Evolutionary conservation across 2,113 vertebrate genomes (phyloP), one percentile per base, ranked within the genome.

Genomic region (Coturnix japonica): DNA sequence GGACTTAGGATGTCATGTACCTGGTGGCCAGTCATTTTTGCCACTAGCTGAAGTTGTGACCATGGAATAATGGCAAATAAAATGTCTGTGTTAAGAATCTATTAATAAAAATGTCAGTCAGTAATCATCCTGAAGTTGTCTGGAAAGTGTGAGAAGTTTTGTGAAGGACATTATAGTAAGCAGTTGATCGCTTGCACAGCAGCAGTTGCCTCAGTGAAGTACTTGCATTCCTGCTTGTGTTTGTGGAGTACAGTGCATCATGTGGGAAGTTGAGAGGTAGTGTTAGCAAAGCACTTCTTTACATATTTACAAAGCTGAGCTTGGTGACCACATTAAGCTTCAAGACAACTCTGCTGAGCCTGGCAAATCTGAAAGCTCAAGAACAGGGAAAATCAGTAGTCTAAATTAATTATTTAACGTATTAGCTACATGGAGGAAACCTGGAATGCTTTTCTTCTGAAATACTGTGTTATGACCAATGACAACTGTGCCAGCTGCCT

Each of bases 401-500:
- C 15, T 81, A 33, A 89, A 81, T 81, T 39, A 84, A 43, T 88
- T 39, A 39, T 86, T 64, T 73, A 87, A 56, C 86, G 17, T 31
- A 26, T 47, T 85, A 75, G 23, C 11, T 94, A 53, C 59, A 63
- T 57, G 22, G 64, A 80, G 46, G 9, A 89, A 86, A 54, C 59
- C 9, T 15, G 30, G 19, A 53, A 43, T 56, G 9, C 35, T 87
- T 92, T 43, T 49, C 28, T 82, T 85, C 49, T 93, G 71, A 85
- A 85, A 35, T 71, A 60, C 75, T 89, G 11, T 25, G 35, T 89
- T 84, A 91, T 8, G 19, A 70, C 16, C 59, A 79, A 4, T 80
- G 91, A 59, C 60, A 91, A 30, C 35, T 86, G 91, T 39, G 65
- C 71, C 67, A 94, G 26, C 63, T 94, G 92, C 61, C 56, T 89